Percentiles rank a stretch among this genome's conserved stretches.
Conservation (phyloP, 1,140 invertebrate genomes). For the Zaprionus davidi region DNA sequence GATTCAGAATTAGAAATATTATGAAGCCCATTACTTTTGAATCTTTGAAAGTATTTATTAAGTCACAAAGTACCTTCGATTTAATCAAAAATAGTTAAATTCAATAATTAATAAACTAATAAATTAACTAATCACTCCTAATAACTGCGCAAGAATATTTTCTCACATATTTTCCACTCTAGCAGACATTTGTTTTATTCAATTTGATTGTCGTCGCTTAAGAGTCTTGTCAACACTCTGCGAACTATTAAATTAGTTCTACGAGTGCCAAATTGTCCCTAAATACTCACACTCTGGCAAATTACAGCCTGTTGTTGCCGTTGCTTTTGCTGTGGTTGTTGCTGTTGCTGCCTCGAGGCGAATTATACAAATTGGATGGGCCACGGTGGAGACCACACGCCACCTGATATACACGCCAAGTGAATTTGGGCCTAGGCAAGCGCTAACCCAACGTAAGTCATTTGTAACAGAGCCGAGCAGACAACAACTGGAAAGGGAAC, state of each 20-base stretch:
- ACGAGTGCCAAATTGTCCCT: slow-evolving; percentile 35
- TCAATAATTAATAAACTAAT: neutral
- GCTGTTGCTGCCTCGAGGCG: slow-evolving; percentile 16
- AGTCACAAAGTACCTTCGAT: no score
- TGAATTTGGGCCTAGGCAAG: slow-evolving; percentile 47
- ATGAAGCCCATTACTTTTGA: neutral
- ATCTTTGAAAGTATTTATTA: neutral
- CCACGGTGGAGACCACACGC: slow-evolving; percentile 45
- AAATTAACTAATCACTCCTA: no score
- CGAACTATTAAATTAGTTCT: slow-evolving; percentile 19
- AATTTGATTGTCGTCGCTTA: slow-evolving; percentile 21
- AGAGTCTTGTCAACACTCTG: slow-evolving; percentile 41
- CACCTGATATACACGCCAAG: slow-evolving; percentile 69
- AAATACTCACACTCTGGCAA: slow-evolving; percentile 41
- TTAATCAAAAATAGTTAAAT: neutral
- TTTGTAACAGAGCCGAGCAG: slow-evolving; percentile 63
- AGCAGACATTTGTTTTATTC: neutral
- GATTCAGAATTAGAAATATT: no score
- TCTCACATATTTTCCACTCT: neutral
- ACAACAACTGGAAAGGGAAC: neutral
- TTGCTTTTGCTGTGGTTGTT: slow-evolving; percentile 7
- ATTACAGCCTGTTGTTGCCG: slow-evolving; percentile 14
- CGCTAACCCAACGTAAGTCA: slow-evolving; percentile 70
- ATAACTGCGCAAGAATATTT: no score
- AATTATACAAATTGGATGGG: slow-evolving; percentile 45